Base-by-base conservation (phyloP, 1,140 invertebrate genomes). In the Dendrolimus kikuchii region DNA sequence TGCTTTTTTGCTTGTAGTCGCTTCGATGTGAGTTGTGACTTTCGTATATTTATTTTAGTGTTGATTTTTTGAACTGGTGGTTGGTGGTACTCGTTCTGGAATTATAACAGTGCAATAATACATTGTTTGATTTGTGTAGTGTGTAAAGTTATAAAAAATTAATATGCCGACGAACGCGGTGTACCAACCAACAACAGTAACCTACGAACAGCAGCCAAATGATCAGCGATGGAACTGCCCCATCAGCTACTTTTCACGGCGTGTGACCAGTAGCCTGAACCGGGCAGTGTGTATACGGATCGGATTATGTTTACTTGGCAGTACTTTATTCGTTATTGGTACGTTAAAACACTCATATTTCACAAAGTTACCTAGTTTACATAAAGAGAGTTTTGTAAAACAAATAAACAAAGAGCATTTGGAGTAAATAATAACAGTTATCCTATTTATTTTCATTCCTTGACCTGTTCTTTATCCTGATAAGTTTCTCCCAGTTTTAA, bases 131-230 rank as follows among this genome's bases (percentile, higher is more conserved):
- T 51, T 57, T 59, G 59, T 66, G 60, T 57, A 57, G 59, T 60
- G 53, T n/a, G 50, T 51, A 36, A 43, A 54, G 50, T 46, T 43
- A 46, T 59, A 55, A 60, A 43, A 9, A 46, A 42, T 64, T 61
- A 85, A 62, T 62, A 91, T 92, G 91, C 90, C 90, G 57, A 90
- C 89, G 52, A 90, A 90, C 65, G 90, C 91, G 46, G 91, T 93
- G 37, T 93, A 93, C 81, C 92, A 92, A 74, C 91, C 92, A 0
- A 93, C 92, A 46, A 93, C 92, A 54, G 91, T 92, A 42, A 91
- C 91, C 50, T 93, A 92, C 73, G 91, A 92, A 68, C 89, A 87
- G 59, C 89, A 90, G 66, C 88, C 83, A 42, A 86, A 67, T 68
- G 86, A 79, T 51, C 81, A 84, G 55, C 68, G 87, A 52, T 88